These are phyloP conservation scores for Cettia cetti DNA, from an alignment of 2,113 vertebrate species.

Conservation along the genomic window DNA sequence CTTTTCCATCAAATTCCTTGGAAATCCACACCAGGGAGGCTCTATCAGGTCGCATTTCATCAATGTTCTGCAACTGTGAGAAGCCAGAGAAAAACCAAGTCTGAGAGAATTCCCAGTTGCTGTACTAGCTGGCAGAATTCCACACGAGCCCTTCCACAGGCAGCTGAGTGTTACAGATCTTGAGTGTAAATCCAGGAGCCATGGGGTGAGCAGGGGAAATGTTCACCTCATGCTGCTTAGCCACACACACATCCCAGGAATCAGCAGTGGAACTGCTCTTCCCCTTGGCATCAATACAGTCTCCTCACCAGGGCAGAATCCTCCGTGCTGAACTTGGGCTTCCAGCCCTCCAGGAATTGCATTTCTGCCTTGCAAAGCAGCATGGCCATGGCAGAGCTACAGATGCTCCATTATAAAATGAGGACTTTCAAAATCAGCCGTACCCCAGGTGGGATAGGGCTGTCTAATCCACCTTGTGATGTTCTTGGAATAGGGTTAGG, in stretches of 20 bases:
- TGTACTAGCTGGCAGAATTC: neutral
- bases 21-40: neutral
- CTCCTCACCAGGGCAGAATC: neutral
- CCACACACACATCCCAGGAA: neutral
- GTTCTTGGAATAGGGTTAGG: neutral
- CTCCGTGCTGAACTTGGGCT: neutral
- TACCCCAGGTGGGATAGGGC: neutral
- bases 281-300: neutral
- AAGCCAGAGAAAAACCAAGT: neutral
- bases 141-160: neutral
- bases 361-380: neutral
- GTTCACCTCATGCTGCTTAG: neutral
- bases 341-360: neutral
- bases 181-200: neutral
- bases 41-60: neutral
- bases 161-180: neutral
- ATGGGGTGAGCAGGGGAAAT: neutral
- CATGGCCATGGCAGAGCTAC: neutral
- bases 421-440: rapidly evolving
- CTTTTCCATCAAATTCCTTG: neutral
- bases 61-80: neutral
- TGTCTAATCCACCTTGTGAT: rapidly evolving
- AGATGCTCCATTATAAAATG: neutral
- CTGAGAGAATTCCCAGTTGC: neutral
- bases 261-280: neutral